Evolutionary conservation across 2,888 invertebrate species (phyloP), one percentile per base, ranked within the genome.

Genomic region (Quadroppia sp.): DNA sequence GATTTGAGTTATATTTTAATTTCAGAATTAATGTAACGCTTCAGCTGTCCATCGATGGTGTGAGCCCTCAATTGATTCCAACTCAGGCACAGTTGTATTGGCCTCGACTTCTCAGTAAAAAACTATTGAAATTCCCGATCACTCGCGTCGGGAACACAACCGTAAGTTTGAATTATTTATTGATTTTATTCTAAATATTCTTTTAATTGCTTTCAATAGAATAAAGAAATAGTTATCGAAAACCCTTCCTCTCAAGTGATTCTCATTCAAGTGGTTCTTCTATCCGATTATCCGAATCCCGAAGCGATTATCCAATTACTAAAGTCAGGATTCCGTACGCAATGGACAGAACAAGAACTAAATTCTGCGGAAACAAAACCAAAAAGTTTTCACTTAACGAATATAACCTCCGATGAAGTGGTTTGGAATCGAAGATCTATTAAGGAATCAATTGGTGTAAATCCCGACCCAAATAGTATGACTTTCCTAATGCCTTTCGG

Each of bases 31-130:
- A 91, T 82, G 83, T 90, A 71, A 88, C 90, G 28, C 85, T 92
- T 80, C 86, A 87, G 76, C 81, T 92, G 80, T 90, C 92, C 82
- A 92, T 92, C 3, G 87, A 87, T 69, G 89, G 89, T 83, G 84
- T 85, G 67, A 83, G 83, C 75, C 87, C 88, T 76, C 87, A 89
- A 81, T 84, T 87, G 80, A 87, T 89, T 77, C 83, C 87, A 76
- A 87, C 88, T 6, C 86, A 87, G 78, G 88, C 89, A 59, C 86
- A 87, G 79, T 86, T 89, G 78, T 85, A 86, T 73, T 90, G 90
- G 90, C 90, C 90, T 2, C 80, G 83, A 25, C 78, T 86, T 20
- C 79, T 84, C 69, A 81, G 81, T 61, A 82, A 81, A 74, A 79
- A 80, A 45, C 80, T 85, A 82, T 81, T 89, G 71, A 85, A 83